Conservation (phyloP, 2,888 invertebrate species). For the Bhutanitis thaidina region DNA sequence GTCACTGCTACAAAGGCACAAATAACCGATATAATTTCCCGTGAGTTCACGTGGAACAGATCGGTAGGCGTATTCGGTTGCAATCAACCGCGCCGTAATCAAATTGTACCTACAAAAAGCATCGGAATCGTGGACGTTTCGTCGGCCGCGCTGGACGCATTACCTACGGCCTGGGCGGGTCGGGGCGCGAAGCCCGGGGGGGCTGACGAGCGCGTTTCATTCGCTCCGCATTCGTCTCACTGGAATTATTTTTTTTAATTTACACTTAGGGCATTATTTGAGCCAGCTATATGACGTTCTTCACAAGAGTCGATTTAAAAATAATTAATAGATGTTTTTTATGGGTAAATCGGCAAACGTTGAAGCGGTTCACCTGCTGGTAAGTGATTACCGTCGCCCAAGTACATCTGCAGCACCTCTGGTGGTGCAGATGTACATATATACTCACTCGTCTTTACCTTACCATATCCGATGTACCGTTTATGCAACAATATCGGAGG, state of each 20-base stretch:
- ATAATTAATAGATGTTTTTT: no score
- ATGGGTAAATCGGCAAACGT: no score
- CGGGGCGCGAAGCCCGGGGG: neutral
- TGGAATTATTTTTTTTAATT: conserved; percentile 1
- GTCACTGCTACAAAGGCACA: neutral
- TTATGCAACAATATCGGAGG: no score
- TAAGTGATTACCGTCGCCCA: no score
- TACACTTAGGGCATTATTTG: neutral
- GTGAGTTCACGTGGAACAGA: conserved; percentile 15
- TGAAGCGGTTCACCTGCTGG: no score
- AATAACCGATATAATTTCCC: conserved; percentile 5
- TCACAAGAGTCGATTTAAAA: no score
- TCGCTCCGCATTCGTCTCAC: conserved; percentile 5
- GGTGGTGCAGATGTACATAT: no score
- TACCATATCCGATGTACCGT: no score
- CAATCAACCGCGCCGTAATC: conserved; percentile 37
- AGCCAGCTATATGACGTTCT: no score
- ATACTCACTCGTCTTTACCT: no score
- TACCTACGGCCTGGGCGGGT: neutral
- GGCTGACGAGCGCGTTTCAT: neutral
- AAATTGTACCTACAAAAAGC: conserved; percentile 56
- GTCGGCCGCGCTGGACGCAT: conserved; percentile 18
- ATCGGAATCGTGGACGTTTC: conserved; percentile 36
- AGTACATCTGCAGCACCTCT: no score
- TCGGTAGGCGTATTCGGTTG: conserved; percentile 10